Base-by-base conservation (phyloP, 2,797 vertebrate genomes). In the Malurus splendens region DNA sequence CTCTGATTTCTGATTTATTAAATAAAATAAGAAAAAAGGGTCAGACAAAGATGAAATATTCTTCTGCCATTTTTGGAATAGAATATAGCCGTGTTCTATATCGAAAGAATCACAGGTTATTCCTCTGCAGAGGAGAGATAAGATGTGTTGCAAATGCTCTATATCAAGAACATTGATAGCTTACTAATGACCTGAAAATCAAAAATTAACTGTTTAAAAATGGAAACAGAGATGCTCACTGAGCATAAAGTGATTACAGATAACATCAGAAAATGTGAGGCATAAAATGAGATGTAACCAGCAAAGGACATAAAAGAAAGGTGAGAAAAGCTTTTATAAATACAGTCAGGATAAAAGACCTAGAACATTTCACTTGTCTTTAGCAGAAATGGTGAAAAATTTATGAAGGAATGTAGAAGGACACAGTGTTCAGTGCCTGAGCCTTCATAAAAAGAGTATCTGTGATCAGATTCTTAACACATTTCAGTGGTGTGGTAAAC, bases 171-270 rank as follows among this genome's bases (percentile, higher is more conserved):
- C 20, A 90, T 83, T 66, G 87, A 48, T 64, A 82, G 48, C 47
- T 78, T 86, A 73, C 33, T 32, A 93, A 87, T 72, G 33, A 89
- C 79, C 55, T 86, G 68, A 87, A 90, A 83, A 90, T 80, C 9
- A 89, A 67, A 92, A 90, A 7, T n/a, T 72, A 80, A 51, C 71
- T 39, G 23, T 52, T 90, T 59, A 78, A 87, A 86, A 87, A 78
- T 62, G n/a, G 62, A 92, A 92, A 81, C 47, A 72, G 0, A 9
- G 79, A 54, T 2, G 2, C 11, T 75, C 27, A 65, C 41, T 66
- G 52, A 90, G 62, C 55, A 83, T 71, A 32, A 71, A 61, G 41
- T 45, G 33, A 81, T 87, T 87, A 33, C 41, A 87, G 79, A 89
- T 75, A 87, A 41, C 28, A 48, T 85, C 59, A 59, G 76, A 82